Conservation (phyloP, 2,797 vertebrate species). For the Silurus lanzhouensis region DNA sequence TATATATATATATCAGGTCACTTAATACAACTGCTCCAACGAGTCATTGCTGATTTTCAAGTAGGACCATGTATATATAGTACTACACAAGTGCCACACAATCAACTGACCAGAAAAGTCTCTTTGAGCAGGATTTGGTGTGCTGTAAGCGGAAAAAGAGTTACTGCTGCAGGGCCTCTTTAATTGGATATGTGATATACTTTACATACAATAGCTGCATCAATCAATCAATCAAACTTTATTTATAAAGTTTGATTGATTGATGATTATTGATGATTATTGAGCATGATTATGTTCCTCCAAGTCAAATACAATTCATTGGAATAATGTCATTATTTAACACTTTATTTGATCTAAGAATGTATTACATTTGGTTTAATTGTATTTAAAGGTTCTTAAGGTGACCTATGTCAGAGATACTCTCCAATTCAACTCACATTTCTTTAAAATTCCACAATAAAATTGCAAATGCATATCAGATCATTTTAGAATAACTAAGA, state of each 20-base stretch:
- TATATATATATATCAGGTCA: no score
- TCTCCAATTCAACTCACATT: background rate
- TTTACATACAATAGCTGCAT: background rate
- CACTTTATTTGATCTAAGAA: background rate
- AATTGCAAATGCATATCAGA: background rate
- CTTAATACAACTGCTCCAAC: background rate
- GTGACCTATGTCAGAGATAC: background rate
- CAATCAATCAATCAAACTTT: no score
- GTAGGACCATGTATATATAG: background rate
- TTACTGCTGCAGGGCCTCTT: background rate
- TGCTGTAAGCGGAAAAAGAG: background rate
- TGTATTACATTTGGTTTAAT: background rate
- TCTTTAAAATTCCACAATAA: background rate
- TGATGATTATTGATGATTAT: no score
- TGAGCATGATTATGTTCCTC: background rate
- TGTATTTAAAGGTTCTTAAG: background rate
- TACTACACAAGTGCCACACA: background rate
- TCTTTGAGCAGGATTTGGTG: background rate
- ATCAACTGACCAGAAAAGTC: background rate
- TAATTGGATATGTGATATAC: background rate
- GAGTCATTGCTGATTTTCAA: background rate
- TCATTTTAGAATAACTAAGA: background rate
- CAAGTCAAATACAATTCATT: background rate
- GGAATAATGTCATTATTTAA: background rate
- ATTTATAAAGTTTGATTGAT: no score